These are phyloP conservation scores for Liodrosophila aerea DNA, from an alignment of 2,888 invertebrate genomes.

Conservation along the genomic window DNA sequence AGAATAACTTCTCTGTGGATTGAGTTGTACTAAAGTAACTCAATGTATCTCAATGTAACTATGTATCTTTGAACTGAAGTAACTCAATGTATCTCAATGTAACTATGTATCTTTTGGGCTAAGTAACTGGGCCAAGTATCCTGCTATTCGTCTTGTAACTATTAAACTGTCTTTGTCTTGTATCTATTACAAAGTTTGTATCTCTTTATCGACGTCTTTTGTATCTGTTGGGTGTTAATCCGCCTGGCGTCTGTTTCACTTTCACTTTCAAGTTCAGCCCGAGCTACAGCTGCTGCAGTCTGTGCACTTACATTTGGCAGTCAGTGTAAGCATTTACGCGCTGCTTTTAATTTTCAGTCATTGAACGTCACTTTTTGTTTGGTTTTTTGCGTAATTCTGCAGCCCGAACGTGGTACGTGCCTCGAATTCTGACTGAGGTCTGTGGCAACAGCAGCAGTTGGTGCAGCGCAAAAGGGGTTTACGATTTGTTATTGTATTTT, in stretches of 20 bases:
- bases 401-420: constrained; percentile 48
- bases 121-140: too few species aligned
- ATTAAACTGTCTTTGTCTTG: not conserved
- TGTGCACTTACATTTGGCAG: constrained; percentile 62
- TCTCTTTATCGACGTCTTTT: constrained; percentile 8
- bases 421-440: constrained; percentile 34
- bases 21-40: constrained; percentile 2
- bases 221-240: constrained; percentile 3
- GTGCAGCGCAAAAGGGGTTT: too few species aligned
- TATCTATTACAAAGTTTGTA: constrained; percentile 12
- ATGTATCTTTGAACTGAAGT: not conserved
- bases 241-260: constrained; percentile 50
- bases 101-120: not conserved
- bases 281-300: constrained; percentile 29
- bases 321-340: constrained; percentile 54
- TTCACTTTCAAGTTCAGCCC: constrained; percentile 79
- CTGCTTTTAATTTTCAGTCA: constrained; percentile 58
- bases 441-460: constrained; percentile 9
- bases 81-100: too few species aligned
- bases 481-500: too few species aligned
- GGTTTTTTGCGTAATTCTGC: constrained; percentile 68
- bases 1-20: too few species aligned
- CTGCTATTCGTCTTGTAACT: too few species aligned
- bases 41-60: constrained; percentile 4
- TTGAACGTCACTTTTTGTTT: constrained; percentile 64